A percentile compares a stretch with the other conserved stretches of the same genome.
Conservation (phyloP, 2,797 vertebrate species). For the Betta splendens region DNA sequence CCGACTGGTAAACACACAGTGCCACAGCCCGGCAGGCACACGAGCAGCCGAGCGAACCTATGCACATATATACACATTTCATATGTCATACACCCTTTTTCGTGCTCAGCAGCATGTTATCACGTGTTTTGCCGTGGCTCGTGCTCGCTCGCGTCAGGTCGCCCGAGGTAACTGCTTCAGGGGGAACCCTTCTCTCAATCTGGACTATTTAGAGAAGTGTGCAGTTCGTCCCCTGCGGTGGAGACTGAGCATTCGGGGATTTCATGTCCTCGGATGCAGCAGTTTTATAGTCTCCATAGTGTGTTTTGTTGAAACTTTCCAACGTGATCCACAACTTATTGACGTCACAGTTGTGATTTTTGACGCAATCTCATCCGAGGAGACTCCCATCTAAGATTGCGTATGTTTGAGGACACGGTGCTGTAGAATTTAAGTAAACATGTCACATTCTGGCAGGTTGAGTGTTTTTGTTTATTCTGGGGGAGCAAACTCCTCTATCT, state of each 20-base stretch:
- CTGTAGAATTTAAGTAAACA: no score
- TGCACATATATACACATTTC: no score
- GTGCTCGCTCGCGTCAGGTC: conserved; percentile 24
- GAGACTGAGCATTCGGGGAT: not conserved
- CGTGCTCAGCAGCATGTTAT: conserved; percentile 10
- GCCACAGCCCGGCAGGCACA: conserved; percentile 18
- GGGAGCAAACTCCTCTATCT: not conserved
- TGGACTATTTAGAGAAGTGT: conserved; percentile 35
- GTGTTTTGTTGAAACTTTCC: not conserved
- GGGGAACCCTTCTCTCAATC: conserved; percentile 16
- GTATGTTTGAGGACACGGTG: conserved; percentile 7
- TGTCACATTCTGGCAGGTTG: no score
- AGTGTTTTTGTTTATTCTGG: conserved; percentile 2
- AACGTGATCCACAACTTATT: not conserved
- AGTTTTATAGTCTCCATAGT: not conserved
- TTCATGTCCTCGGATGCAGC: no score
- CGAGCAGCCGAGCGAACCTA: not conserved
- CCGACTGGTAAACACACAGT: conserved; percentile 16
- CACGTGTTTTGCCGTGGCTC: conserved; percentile 14
- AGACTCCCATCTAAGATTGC: conserved; percentile 8
- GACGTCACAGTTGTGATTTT: not conserved
- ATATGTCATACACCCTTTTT: not conserved
- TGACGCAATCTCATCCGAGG: conserved; percentile 17
- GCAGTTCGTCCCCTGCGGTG: conserved; percentile 9
- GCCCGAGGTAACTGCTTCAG: conserved; percentile 22